Conservation (phyloP, 2,113 vertebrate genomes). For the Phaetusa simplex region DNA sequence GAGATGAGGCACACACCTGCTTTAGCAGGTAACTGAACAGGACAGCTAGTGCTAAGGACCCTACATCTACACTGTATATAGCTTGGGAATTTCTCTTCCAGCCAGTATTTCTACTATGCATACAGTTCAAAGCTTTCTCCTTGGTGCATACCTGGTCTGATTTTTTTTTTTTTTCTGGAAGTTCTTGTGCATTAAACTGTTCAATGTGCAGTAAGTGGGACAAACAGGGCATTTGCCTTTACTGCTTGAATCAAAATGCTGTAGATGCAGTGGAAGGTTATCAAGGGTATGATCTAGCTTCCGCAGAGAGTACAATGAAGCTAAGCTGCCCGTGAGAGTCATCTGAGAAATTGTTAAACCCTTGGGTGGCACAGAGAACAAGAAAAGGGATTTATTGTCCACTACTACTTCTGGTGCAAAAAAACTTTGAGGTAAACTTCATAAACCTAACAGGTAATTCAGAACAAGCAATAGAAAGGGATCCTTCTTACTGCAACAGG, state of each 20-base stretch:
- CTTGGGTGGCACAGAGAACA: not conserved
- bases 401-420: not conserved
- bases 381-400: not conserved
- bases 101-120: not conserved
- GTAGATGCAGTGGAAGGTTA: not conserved
- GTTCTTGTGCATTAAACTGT: not conserved
- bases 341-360: not conserved
- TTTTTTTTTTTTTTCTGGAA: not conserved
- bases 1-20: not conserved
- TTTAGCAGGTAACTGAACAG: not conserved
- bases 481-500: not conserved
- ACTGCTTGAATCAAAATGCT: not conserved
- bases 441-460: not conserved
- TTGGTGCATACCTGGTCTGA: not conserved
- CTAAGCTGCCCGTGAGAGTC: not conserved
- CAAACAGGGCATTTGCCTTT: not conserved
- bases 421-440: fast-evolving
- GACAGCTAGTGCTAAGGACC: not conserved
- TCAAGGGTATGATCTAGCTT: not conserved
- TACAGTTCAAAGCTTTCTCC: not conserved
- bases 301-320: not conserved
- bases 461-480: not conserved
- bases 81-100: not conserved
- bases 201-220: not conserved
- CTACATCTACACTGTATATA: fast-evolving